phyloP scores from a whole-genome alignment of 2,888 invertebrate species.

The Epicampocera succincta region DNA sequence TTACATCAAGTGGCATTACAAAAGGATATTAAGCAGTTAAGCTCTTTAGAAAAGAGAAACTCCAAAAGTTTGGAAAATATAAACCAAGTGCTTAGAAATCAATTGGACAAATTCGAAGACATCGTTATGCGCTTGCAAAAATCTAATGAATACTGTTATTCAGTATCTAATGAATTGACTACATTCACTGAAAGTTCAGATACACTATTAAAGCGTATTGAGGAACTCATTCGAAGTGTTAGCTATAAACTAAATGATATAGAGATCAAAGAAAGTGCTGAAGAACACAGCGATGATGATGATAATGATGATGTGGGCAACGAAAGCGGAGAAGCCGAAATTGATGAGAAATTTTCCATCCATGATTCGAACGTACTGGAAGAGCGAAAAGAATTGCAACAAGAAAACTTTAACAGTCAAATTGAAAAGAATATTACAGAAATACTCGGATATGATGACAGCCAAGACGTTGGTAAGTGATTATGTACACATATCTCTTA shows the following conservation, averaged over 20 bases:
- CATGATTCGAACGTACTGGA: not conserved
- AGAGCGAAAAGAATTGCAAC: conserved; percentile 6
- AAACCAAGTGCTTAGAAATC: conserved; percentile 73
- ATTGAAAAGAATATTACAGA: conserved; percentile 21
- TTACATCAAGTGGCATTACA: conserved; percentile 71
- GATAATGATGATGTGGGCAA: conserved; percentile 46
- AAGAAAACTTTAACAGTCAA: not conserved
- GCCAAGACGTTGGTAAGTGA: conserved; percentile 50
- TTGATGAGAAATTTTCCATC: not conserved
- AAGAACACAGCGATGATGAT: conserved; percentile 43
- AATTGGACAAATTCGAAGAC: conserved; percentile 73
- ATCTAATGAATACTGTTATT: conserved; percentile 74
- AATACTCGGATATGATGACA: conserved; percentile 45
- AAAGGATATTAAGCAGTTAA: conserved; percentile 71
- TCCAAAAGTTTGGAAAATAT: conserved; percentile 76
- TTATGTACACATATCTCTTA: too few species aligned
- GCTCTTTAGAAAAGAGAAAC: conserved; percentile 69
- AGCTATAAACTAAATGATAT: conserved; percentile 71
- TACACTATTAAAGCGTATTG: conserved; percentile 77
- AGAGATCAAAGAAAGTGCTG: conserved; percentile 20
- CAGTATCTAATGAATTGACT: conserved; percentile 75
- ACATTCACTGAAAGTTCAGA: conserved; percentile 79
- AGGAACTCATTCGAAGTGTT: conserved; percentile 74
- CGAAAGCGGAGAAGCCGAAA: conserved; percentile 47
- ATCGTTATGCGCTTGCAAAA: conserved; percentile 67